Evolutionary conservation across 2,797 vertebrate species (phyloP).

Genomic region (Pseudochirops corinnae): DNA sequence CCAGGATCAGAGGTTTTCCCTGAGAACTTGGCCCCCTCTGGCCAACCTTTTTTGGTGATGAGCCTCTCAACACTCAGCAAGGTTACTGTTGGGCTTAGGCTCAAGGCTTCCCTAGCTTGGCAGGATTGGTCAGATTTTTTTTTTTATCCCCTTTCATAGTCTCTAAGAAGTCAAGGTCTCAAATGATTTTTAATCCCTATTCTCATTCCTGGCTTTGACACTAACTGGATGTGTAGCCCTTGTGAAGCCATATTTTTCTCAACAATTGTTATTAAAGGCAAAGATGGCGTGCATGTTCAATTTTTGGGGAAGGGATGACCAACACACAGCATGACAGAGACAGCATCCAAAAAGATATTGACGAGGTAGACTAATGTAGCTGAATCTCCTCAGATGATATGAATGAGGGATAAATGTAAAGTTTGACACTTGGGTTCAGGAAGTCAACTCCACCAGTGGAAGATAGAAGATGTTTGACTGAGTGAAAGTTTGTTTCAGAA

Average conservation of each 20-base stretch:
- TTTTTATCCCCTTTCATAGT: not conserved
- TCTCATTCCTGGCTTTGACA: not conserved
- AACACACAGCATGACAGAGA: not conserved
- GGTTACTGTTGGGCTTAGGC: not conserved
- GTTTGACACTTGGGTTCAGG: not conserved
- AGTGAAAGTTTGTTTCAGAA: not conserved
- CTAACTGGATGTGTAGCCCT: not conserved
- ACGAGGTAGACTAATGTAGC: not conserved
- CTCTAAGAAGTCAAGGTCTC: not conserved
- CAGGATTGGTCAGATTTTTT: not conserved
- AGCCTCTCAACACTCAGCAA: not conserved
- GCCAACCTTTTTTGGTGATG: not conserved
- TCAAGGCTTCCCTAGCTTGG: not conserved
- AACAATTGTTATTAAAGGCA: too few species aligned
- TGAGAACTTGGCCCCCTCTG: not conserved
- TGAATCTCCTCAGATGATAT: not conserved
- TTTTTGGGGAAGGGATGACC: not conserved
- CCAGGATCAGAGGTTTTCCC: too few species aligned
- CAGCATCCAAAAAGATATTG: not conserved
- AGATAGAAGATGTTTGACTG: not conserved
- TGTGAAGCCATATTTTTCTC: not conserved
- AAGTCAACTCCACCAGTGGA: not conserved
- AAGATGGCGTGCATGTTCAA: too few species aligned
- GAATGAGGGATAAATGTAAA: not conserved
- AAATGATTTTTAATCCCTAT: not conserved